Evolutionary conservation across 2,113 vertebrate species (phyloP), one percentile per base, ranked within the genome.

Genomic region (crab-eating macaque (Macaca fascicularis)): DNA sequence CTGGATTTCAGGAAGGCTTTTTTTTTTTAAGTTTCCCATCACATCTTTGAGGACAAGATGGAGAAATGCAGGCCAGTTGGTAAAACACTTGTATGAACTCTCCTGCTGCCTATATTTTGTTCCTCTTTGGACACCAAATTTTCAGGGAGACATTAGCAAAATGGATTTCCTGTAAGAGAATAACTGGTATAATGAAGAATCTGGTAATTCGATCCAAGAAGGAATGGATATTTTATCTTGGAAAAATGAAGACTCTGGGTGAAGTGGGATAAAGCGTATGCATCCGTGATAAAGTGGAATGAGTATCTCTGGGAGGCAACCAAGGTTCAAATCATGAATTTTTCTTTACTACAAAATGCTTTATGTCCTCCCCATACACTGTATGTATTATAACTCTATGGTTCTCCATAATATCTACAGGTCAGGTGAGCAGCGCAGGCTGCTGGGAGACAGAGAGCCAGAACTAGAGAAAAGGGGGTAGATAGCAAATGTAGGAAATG

Each of bases 71-170:
- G 38, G 27, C 13, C 89, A 50, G 64, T 93, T 95, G 83, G 83
- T 59, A 75, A 82, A 90, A 81, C 8, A 79, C 38, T 89, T 76
- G 32, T 0, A n/a, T 57, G 72, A 95, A 89, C 23, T 96, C 74
- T 97, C 76, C 6, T 55, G 69, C 86, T 80, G 43, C 84, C 93
- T 88, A 23, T 88, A 79, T 96, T 95, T 96, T 91, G 38, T 81
- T 90, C 45, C 50, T 94, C 80, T 89, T 45, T 69, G 59, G 50
- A 89, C 78, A 96, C 20, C 32, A 96, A 35, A 95, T 70, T 97
- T 96, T 84, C 40, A 90, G 72, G 67, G 19, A 95, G 38, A 88
- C 25, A 61, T 48, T 96, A 90, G 92, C 57, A 76, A 94, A 96
- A 52, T 89, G 57, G 35, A 50, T 90, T 93, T 91, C n/a, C 19